Evolutionary conservation across 2,797 vertebrate genomes (phyloP), one percentile per base, ranked within the genome.

Genomic region (Sebastes elongatus): DNA sequence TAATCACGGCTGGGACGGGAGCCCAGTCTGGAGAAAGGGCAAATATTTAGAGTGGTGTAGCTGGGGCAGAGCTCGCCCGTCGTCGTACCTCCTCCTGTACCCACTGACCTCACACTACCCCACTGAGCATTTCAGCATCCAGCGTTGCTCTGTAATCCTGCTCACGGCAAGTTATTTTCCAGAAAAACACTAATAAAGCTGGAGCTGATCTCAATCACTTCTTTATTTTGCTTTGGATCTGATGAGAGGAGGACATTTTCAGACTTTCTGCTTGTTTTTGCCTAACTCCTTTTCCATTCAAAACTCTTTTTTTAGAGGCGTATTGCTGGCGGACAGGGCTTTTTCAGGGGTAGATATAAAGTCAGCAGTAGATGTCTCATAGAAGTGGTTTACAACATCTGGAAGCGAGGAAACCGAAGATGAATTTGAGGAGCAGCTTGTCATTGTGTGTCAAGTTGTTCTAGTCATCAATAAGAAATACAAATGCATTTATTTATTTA

Each of bases 91-190:
- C 49, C 49, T 53, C 35, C 28, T 38, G 57, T 49, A 57, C 73
- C 42, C 32, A 10, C 18, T 38, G 60, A 63, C 61, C 71, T 74
- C 65, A 61, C 62, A 52, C 57, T 53, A 46, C 52, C 53, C 83
- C 35, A 18, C 71, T 38, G 76, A 81, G 81, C 61, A 76, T 59
- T 83, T 78, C 74, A 86, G 88, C 84, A 86, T 89, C 82, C 60
- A 74, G 16, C 28, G 61, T 8, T 20, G 25, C 16, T n/a, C 10
- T 18, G 10, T 70, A 57, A 65, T 69, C 35, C 79, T 6, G 38
- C 23, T 61, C 10, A 55, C 18, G 0, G 4, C 20, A 9, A 1
- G 4, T 4, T 32, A 7, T 61, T 70, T 71, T 70, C 23, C 35
- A 59, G 35, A 23, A 22, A 22, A 59, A 32, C 20, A 25, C n/a